Evolutionary conservation across 1,140 invertebrate genomes (phyloP), one percentile per base, ranked within the genome.

Genomic region (Drosophila varians): DNA sequence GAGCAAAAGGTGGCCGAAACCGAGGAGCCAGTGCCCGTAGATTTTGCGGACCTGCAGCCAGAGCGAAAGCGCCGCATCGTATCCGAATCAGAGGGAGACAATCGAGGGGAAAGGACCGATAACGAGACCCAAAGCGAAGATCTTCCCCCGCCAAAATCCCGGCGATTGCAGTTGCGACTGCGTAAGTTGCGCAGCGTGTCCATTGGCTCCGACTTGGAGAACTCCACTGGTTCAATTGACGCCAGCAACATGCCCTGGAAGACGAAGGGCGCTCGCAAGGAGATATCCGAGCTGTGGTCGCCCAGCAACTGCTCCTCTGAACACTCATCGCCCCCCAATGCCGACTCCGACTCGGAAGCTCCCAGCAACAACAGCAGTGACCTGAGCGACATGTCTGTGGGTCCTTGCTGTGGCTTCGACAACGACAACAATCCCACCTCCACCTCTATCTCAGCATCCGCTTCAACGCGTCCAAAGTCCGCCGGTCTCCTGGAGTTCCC

Each of bases 181-280:
- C 76, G 61, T 4, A 74, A 52, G 38, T 6, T 52, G 7, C 71
- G 70, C 4, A 43, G 28, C 54, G 8, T 31, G n/a, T 48, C 52
- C 47, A 48, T 31, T 14, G 21, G 16, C 14, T 28, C 16, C 1
- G 16, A 28, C 9, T 11, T 54, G 53, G 23, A 53, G 0, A 38
- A 40, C 2, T 19, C 28, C 4, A 12, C 18, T 1, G 12, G 6
- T 16, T 3, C 14, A 45, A 66, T 53, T 14, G 25, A 65, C 25
- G 11, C 45, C 45, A 54, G 49, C n/a, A 55, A 43, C 5, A 43
- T 62, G 26, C 82, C 82, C 1, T 87, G 82, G 82, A 74, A 58
- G 54, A 87, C 82, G 26, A 87, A 87, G 49, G 82, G 83, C 2
- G 82, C 82, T 8, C 70, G 83, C 12, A 87, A 87, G 28, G 64